Evolutionary conservation across 2,888 invertebrate genomes (phyloP), one percentile per base, ranked within the genome.

Genomic region (Polyommatus icarus): DNA sequence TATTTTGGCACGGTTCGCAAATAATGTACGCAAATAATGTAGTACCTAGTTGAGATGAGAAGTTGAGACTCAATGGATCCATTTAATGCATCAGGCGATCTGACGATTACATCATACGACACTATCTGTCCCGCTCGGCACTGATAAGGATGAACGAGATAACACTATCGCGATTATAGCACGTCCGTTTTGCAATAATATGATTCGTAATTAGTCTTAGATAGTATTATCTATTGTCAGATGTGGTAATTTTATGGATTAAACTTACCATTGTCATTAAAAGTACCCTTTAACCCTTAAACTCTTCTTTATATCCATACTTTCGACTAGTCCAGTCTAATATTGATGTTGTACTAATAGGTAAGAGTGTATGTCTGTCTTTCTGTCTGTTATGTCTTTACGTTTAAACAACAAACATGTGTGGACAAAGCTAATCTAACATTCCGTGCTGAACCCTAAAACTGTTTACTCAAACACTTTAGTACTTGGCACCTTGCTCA

Each of bases 81-180:
- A 59, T 24, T 61, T 12, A 61, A 61, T 61, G 61, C 61, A 61
- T 80, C 78, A 76, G 78, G 78, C 79, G 79, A 84, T 85, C 85
- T 79, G 83, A 84, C 83, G 87, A 87, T 85, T 85, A 84, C 85
- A 81, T 85, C 83, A 84, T 61, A 24, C 61, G 61, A 61, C 76
- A 75, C 76, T 76, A 75, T 77, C 78, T 80, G 80, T 81, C 82
- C 82, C 82, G 81, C 85, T 83, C 80, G 12, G 4, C 4, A 12
- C 12, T 12, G 82, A 77, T 81, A 83, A 84, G 79, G 67, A 78
- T 36, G 59, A 76, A 77, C n/a, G 67, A 50, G 67, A 71, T 77
- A 61, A 61, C 61, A 10, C 10, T 24, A 61, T 61, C 61, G 24
- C 3, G 24, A 24, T 24, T 24, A 24, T 24, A 12, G 61, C 61